These are phyloP conservation scores for Oikopleura dioica DNA, from an alignment of 23 tunicate genomes.

Conservation along the genomic window DNA sequence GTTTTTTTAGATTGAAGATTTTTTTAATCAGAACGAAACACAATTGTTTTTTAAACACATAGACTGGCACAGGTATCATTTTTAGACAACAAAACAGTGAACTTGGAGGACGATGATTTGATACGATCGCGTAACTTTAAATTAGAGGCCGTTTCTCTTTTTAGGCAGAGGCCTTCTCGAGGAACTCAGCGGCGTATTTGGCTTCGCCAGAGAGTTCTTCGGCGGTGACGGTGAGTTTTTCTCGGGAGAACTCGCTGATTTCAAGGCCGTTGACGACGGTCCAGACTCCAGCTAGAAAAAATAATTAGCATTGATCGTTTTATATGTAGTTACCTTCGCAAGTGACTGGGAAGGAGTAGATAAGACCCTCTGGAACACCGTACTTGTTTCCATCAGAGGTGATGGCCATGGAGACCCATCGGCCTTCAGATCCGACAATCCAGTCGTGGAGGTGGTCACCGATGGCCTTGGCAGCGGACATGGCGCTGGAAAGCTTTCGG, in stretches of 20 bases:
- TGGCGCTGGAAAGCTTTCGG: slow-evolving; percentile 63
- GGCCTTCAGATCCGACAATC: slow-evolving; percentile 17
- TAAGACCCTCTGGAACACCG: slow-evolving; percentile 40
- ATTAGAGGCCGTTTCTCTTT: neutral
- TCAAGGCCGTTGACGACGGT: slow-evolving; percentile 29
- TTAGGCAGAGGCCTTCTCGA: too few relatives aligned
- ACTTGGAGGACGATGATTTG: too few relatives aligned
- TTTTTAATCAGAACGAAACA: too few relatives aligned
- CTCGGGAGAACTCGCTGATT: slow-evolving; percentile 45
- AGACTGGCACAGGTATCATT: too few relatives aligned
- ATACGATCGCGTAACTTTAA: too few relatives aligned
- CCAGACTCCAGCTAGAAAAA: slow-evolving; percentile 16
- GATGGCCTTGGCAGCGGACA: slow-evolving; percentile 97
- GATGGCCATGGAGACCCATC: slow-evolving; percentile 77
- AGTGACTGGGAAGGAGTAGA: slow-evolving; percentile 57
- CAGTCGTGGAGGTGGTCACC: slow-evolving; percentile 84
- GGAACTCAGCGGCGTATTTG: neutral
- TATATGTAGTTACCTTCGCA: slow-evolving; percentile 16
- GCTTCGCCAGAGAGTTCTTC: slow-evolving; percentile 37
- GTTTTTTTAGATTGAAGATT: too few relatives aligned
- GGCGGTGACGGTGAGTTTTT: slow-evolving; percentile 56
- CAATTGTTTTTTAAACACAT: too few relatives aligned
- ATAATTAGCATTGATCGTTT: too few relatives aligned
- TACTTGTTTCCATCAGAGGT: slow-evolving; percentile 48
- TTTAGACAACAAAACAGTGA: too few relatives aligned